These are phyloP conservation scores for Plusia festucae DNA, from an alignment of 2,888 invertebrate genomes.

Conservation along the genomic window DNA sequence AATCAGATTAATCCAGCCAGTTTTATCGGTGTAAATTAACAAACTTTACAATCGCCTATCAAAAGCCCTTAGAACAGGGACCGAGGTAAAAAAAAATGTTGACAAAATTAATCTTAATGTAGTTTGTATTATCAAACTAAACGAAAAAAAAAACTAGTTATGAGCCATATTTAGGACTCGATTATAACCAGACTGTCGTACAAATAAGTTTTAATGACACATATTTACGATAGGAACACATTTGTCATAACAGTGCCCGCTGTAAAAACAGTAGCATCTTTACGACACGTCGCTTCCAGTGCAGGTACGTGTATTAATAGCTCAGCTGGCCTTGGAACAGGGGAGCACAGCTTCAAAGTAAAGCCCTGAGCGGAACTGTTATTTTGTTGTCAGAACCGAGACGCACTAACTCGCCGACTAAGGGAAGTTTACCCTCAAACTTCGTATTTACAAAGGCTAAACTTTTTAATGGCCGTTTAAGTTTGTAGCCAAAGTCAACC, in stretches of 20 bases:
- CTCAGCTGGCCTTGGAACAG: slow-evolving; percentile 33
- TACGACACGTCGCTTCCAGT: slow-evolving; percentile 25
- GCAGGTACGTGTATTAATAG: slow-evolving; percentile 23
- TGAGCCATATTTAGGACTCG: neutral
- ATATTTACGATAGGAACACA: slow-evolving; percentile 15
- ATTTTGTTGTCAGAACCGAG: slow-evolving; percentile 38
- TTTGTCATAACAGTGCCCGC: slow-evolving; percentile 15
- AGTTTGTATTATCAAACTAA: neutral
- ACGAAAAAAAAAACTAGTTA: neutral
- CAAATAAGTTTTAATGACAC: slow-evolving; percentile 15
- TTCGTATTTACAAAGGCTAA: slow-evolving; percentile 60
- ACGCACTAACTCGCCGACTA: slow-evolving; percentile 38
- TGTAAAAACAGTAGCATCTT: slow-evolving; percentile 25
- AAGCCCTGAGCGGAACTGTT: slow-evolving; percentile 32
- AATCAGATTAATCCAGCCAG: neutral
- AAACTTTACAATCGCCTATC: neutral
- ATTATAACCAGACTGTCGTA: neutral
- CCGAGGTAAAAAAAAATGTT: neutral
- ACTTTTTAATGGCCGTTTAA: slow-evolving; percentile 63
- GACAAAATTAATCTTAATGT: neutral
- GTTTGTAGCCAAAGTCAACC: slow-evolving; percentile 44
- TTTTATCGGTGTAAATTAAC: slow-evolving; percentile 2
- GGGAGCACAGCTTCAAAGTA: slow-evolving; percentile 25
- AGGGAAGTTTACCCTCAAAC: slow-evolving; percentile 52
- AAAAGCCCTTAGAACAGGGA: neutral